Conservation (phyloP, 1,140 invertebrate genomes). For the Rhagoletis pomonella region DNA sequence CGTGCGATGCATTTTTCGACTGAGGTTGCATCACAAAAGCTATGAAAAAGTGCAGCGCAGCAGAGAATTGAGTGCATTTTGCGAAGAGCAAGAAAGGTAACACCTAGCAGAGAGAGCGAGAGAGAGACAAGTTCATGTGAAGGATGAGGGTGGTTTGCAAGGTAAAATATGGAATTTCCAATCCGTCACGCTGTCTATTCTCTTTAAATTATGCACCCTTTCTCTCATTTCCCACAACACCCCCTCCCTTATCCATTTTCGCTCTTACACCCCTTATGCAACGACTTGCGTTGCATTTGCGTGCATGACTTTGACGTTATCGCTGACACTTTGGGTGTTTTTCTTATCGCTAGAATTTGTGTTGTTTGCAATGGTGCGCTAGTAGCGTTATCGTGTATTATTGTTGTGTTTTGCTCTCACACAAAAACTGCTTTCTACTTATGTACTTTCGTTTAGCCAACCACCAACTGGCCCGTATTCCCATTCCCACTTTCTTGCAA, state of each 20-base stretch:
- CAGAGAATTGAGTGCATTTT: neutral
- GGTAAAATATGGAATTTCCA: no score
- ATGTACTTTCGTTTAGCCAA: no score
- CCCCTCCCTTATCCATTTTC: neutral
- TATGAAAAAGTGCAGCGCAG: neutral
- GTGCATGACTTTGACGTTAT: neutral
- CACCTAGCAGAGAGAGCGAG: no score
- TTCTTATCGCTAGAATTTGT: slow-evolving; percentile 8
- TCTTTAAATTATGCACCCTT: neutral
- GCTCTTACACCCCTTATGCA: neutral
- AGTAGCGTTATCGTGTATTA: neutral
- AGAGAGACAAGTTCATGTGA: no score
- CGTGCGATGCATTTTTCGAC: no score
- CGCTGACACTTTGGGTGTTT: neutral
- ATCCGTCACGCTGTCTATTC: no score
- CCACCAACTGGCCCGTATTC: no score
- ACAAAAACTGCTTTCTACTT: neutral
- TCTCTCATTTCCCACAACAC: neutral
- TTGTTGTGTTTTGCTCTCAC: neutral
- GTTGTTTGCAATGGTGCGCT: neutral
- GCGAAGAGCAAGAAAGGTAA: neutral
- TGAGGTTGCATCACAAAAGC: neutral
- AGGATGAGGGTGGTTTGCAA: no score
- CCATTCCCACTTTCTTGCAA: no score
- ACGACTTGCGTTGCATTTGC: neutral